Evolutionary conservation across 2,113 vertebrate genomes (phyloP).

Genomic region (Corythoichthys haematopterus): DNA sequence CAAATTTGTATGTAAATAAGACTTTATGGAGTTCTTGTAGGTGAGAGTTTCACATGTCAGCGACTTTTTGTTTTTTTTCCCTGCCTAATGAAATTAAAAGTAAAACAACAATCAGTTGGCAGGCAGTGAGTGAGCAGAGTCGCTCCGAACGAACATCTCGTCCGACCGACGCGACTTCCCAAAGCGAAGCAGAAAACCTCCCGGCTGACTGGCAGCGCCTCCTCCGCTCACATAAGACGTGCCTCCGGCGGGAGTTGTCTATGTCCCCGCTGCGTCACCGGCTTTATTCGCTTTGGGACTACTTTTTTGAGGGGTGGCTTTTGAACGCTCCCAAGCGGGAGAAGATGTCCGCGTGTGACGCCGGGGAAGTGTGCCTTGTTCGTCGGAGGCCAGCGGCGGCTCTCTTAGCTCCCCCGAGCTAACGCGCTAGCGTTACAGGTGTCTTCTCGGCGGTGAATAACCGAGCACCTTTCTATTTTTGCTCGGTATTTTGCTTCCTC

Average conservation of each 20-base stretch:
- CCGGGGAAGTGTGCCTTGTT: conserved; percentile 64
- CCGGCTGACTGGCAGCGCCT: not conserved
- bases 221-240: conserved; percentile 27
- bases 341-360: conserved; percentile 56
- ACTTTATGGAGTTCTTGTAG: not conserved
- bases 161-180: conserved; percentile 35
- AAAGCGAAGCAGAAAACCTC: conserved; percentile 41
- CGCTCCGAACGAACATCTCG: conserved; percentile 57
- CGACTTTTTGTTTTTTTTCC: conserved; percentile 18
- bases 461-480: conserved; percentile 35
- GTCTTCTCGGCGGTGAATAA: conserved; percentile 38
- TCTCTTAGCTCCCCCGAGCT: conserved; percentile 34
- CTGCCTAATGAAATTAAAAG: conserved; percentile 39
- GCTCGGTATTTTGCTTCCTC: conserved; percentile 6
- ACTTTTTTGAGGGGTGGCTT: conserved; percentile 10
- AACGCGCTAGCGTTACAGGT: conserved; percentile 60
- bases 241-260: conserved; percentile 11
- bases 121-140: conserved; percentile 45
- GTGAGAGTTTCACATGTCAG: conserved; percentile 18
- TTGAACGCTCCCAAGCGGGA: conserved; percentile 23
- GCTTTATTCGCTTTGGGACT: not conserved
- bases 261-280: not conserved
- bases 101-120: conserved; percentile 16
- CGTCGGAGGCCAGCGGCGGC: conserved; percentile 69
- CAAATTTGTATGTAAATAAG: not conserved